Evolutionary conservation across 2,888 invertebrate species (phyloP).

Genomic region (Macropis europaea): DNA sequence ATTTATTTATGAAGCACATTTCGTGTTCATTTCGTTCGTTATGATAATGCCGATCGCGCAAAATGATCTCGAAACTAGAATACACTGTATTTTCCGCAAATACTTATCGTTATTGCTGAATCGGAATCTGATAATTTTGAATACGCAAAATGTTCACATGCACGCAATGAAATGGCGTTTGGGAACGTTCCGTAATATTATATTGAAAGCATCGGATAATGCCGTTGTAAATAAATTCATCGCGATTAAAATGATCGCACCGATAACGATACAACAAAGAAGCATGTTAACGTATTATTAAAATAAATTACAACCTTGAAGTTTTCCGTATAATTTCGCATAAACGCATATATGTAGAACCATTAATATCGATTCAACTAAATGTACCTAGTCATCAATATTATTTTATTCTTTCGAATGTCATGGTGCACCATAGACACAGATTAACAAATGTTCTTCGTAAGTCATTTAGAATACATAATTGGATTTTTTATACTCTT

Average conservation of each 20-base stretch:
- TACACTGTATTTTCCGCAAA: not conserved
- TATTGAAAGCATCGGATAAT: not conserved
- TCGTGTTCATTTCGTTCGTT: not conserved
- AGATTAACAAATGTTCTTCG: too few relatives aligned
- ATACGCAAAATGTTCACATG: not conserved
- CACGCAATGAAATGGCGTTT: constrained; percentile 7
- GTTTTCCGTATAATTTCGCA: not conserved
- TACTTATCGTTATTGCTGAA: constrained; percentile 5
- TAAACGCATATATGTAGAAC: not conserved
- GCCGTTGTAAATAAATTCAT: constrained; percentile 11
- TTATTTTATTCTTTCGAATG: too few relatives aligned
- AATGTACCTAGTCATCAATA: too few relatives aligned
- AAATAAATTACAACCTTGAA: not conserved
- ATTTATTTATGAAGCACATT: not conserved
- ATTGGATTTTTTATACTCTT: too few relatives aligned
- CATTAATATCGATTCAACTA: not conserved
- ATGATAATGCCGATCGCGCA: not conserved
- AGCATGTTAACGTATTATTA: not conserved
- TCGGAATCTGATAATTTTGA: constrained; percentile 10
- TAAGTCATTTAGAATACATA: too few relatives aligned
- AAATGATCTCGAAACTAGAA: not conserved
- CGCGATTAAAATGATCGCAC: not conserved
- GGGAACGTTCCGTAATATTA: not conserved
- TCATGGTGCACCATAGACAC: too few relatives aligned
- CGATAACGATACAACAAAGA: not conserved